Base-by-base conservation (phyloP, 2,797 vertebrate species). In the Vespertilio murinus region DNA sequence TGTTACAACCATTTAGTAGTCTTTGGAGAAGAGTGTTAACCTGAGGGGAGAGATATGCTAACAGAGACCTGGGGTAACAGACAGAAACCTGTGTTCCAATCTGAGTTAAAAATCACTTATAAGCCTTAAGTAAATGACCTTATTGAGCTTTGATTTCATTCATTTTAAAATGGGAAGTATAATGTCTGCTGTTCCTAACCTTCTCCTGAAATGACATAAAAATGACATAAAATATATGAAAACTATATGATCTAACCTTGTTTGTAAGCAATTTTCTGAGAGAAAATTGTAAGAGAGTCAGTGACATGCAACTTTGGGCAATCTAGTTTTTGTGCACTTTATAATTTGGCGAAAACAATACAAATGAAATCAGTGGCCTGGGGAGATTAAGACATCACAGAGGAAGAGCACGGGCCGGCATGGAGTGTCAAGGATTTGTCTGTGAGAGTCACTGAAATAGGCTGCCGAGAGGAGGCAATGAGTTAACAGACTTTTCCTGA, bases 71-170 rank as follows among this genome's bases (percentile, higher is more conserved):
- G 18, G n/a, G 25, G 18, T 45, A 20, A 8, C 40, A 82, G 73
- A 88, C 20, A 77, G 49, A 92, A 69, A 74, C 70, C 33, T 49
- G 54, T 38, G 18, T 86, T 90, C 79, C 59, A 67, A 47, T 74
- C n/a, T 30, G 59, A 71, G 42, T 86, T 90, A 82, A 90, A 93
- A 94, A 61, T 86, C 77, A 84, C 20, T 71, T 75, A 45, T 6
- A 70, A 52, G 49, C 23, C 45, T 84, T 85, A 12, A 13, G 40
- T 67, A 52, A 25, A 23, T 71, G 80, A 85, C 28, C 20, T 65
- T 86, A 83, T 64, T 64, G 45, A 96, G 52, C 35, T 33, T 95
- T 77, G n/a, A 25, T 71, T 92, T 90, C 5, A 52, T 90, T 85
- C 69, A 69, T 90, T 93, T 74, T 88, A 79, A 92, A 84, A 42